Base-by-base conservation (phyloP, 2,113 vertebrate species). In the Gadus chalcogrammus region DNA sequence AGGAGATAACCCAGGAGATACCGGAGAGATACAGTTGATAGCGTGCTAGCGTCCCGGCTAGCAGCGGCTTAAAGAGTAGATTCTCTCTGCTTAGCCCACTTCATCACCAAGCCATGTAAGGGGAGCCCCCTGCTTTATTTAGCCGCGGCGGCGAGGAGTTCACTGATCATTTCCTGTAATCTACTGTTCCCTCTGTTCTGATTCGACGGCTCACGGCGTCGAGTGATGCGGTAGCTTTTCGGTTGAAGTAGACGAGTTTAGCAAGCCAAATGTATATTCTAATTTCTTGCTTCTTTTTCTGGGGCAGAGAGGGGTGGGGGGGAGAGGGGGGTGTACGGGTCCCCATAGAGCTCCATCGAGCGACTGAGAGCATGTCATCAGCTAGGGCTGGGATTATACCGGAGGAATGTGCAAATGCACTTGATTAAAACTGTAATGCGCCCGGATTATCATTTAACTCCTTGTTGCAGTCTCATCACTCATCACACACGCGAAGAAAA, bases 261-360 rank as follows among this genome's bases (percentile, higher is more conserved):
- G 70, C 24, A 11, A 76, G 80, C 65, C 79, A 72, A 81, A 84
- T 78, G 78, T 79, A 87, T 82, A 84, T 75, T 79, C 80, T 78
- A 81, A 84, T 87, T 84, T 84, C 80, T 13, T 65, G 82, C 84
- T 88, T 82, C 15, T 65, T 83, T 85, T 88, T 82, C 73, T 67
- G 66, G 80, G 82, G 42, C 11, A 9, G 9, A 13, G 42, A 13
- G 9, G 9, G 42, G 42, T 7, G 42, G 42, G 42, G n/a, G 42
- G 5, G 42, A 11, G 42, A 9, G 42, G 42, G 11, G 42, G 42
- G 42, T 7, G 42, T 9, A 2, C 1, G 42, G 42, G 42, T 48
- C 42, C 84, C 64, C 77, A 81, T 83, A 76, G 79, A 69, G 77
- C 79, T 80, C 60, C 71, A 66, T 59, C 70, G 73, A 82, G 73